phyloP scores from a whole-genome alignment of 1,140 invertebrate species.

The Ptiloglossa arizonensis region DNA sequence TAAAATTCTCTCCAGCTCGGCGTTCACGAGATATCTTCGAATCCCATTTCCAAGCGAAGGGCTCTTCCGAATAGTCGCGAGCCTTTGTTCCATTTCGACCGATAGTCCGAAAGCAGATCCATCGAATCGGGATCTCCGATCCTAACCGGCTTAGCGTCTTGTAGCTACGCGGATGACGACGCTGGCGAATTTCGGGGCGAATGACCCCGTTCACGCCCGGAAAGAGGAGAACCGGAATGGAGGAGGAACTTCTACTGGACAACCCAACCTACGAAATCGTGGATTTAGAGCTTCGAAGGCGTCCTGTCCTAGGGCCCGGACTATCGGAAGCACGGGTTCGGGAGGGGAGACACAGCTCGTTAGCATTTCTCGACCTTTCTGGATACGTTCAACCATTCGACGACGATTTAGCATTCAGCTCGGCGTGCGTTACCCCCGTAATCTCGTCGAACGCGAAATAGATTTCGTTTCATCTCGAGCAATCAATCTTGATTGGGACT shows the following conservation, averaged over 20 bases:
- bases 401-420: constrained; percentile 60
- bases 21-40: constrained; percentile 20
- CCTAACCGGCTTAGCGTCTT: constrained; percentile 51
- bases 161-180: background rate
- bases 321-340: background rate
- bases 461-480: constrained; percentile 72
- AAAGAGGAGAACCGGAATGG: background rate
- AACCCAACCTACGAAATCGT: constrained; percentile 1
- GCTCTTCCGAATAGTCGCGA: constrained; percentile 21
- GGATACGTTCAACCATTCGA: constrained; percentile 31
- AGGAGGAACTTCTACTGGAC: constrained; percentile 1
- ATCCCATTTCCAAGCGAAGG: constrained; percentile 28
- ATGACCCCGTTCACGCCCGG: background rate
- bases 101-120: constrained; percentile 22
- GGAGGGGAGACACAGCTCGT: constrained; percentile 43
- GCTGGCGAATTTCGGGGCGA: constrained; percentile 32
- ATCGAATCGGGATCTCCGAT: constrained; percentile 31
- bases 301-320: background rate
- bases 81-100: constrained; percentile 48
- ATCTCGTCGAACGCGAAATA: constrained; percentile 58
- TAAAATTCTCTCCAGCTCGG: background rate
- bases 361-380: constrained; percentile 60
- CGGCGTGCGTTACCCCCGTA: constrained; percentile 20
- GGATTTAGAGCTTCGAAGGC: constrained; percentile 19
- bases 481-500: constrained; percentile 73